phyloP scores from a whole-genome alignment of 2,797 vertebrate species.

The Merluccius polli region DNA sequence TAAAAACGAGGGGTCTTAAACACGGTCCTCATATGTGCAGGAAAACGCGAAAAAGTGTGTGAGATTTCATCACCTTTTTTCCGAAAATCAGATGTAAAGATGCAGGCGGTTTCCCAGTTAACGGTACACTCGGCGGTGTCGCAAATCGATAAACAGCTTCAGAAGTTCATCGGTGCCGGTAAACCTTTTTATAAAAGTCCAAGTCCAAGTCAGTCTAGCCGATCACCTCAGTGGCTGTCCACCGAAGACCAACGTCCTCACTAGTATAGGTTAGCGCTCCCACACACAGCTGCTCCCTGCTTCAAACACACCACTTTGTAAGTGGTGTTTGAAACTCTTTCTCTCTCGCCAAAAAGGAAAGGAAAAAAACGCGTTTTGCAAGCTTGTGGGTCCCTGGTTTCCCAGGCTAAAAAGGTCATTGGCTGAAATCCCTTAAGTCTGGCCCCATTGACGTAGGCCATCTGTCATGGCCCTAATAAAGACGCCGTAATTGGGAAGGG shows the following conservation, averaged over 20 bases:
- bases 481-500: conserved; percentile 67
- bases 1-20: background rate
- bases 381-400: conserved; percentile 32
- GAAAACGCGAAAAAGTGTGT: background rate
- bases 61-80: no score
- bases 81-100: no score
- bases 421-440: conserved; percentile 69
- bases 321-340: conserved; percentile 6
- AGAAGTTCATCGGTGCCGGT: no score
- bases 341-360: conserved; percentile 3
- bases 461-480: conserved; percentile 72
- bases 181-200: no score
- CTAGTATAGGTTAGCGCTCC: conserved; percentile 27
- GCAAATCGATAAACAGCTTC: no score
- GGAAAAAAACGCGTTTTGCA: conserved; percentile 49
- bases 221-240: no score
- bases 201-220: no score
- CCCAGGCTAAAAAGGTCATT: conserved; percentile 53
- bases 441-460: conserved; percentile 59
- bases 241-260: background rate
- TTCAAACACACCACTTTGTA: conserved; percentile 42
- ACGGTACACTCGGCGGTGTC: no score
- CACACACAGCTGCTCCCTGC: conserved; percentile 46
- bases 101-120: no score
- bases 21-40: background rate